phyloP scores from a whole-genome alignment of 2,797 vertebrate species.

The Oreonectes daqikongensis region DNA sequence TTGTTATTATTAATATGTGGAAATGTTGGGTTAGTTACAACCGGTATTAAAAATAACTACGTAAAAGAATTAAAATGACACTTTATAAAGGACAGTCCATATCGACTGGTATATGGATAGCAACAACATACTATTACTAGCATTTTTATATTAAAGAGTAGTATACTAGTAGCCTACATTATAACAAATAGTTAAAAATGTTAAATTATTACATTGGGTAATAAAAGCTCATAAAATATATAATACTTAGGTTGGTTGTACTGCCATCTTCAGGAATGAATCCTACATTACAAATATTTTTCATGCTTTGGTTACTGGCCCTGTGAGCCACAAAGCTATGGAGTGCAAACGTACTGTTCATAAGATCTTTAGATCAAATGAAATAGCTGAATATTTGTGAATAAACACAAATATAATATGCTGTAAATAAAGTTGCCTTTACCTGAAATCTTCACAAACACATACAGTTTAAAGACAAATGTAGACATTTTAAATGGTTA shows the following conservation, averaged over 20 bases:
- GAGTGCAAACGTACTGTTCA: background rate
- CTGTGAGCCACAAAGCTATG: no score
- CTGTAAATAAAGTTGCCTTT: background rate
- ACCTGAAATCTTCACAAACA: background rate
- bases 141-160: background rate
- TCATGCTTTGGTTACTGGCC: background rate
- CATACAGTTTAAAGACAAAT: background rate
- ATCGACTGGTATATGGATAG: no score
- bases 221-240: background rate
- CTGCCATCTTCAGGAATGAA: slow-evolving; percentile 40
- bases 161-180: no score
- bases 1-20: background rate
- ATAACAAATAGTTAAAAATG: no score
- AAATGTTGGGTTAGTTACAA: background rate
- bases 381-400: background rate
- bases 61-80: no score
- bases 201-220: no score
- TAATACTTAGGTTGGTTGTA: background rate
- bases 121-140: no score
- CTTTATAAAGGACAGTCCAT: no score
- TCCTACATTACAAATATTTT: background rate
- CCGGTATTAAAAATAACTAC: no score
- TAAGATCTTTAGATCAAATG: background rate
- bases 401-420: background rate
- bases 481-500: background rate